Conservation (phyloP, 2,797 vertebrate species). For the Falco peregrinus region DNA sequence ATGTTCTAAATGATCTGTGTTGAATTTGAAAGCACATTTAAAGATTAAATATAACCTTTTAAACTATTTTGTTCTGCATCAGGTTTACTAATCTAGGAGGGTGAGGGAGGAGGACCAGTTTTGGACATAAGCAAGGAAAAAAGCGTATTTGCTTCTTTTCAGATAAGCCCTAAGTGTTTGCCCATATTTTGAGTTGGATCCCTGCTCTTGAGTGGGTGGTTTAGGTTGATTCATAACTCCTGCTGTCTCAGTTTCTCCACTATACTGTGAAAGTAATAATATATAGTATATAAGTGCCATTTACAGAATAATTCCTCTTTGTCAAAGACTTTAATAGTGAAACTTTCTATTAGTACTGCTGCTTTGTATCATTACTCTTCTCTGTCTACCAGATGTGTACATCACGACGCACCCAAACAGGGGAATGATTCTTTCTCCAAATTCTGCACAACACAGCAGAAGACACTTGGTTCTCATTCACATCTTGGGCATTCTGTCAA, state of each 20-base stretch:
- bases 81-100: background rate
- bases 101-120: background rate
- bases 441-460: background rate
- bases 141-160: background rate
- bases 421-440: background rate
- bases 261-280: background rate
- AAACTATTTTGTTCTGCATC: background rate
- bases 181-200: background rate
- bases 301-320: constrained; percentile 1
- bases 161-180: background rate
- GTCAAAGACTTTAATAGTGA: background rate
- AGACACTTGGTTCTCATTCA: background rate
- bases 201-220: background rate
- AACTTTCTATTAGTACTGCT: background rate
- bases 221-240: background rate
- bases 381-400: background rate
- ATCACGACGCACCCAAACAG: background rate
- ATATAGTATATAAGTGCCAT: background rate
- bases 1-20: background rate
- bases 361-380: background rate
- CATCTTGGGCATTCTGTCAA: background rate
- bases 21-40: background rate
- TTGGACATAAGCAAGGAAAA: background rate
- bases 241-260: background rate
- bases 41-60: background rate